Base-by-base conservation (phyloP, 2,888 invertebrate species). In the Hirtodrosophila alboralis region DNA sequence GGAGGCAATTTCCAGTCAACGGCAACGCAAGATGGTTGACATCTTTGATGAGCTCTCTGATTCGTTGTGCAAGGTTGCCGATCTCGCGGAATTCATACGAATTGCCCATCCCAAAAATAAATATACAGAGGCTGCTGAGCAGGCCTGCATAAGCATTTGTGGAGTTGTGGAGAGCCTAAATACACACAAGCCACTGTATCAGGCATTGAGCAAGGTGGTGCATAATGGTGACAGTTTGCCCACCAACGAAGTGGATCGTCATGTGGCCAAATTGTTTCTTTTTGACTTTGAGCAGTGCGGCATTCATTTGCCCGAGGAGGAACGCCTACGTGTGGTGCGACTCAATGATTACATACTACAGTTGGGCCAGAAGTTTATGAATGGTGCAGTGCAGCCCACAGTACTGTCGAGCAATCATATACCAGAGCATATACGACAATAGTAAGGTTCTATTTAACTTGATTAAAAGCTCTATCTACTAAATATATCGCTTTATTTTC, bases 221-320 rank as follows among this genome's bases (percentile, higher is more conserved):
- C 91, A 93, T 57, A 91, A 92, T 3, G 95, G 95, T 1, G 98
- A 98, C 76, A 90, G 92, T 31, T 60, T 92, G 23, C 90, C 92
- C 27, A 94, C 93, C 6, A 93, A 92, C 6, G 93, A 93, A 0
- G 94, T 96, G 0, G 99, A 99, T 88, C 91, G 94, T 54, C 95
- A 98, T 87, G 96, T 99, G 0, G 95, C 96, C 0, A 93, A 95
- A 78, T 91, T 99, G 37, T 98, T 99, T 90, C 91, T 98, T 4
- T 97, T 97, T 89, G 99, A 99, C 90, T 99, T 99, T 91, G 98
- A 99, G 88, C 98, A 98, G 89, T 96, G 97, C 88, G 99, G 99
- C 2, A 99, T 99, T 61, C 98, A 99, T 89, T 91, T 99, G 57
- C 93, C 94, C 6, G 95, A 96, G 64, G 91, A 91, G 0, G 93